Evolutionary conservation across 2,888 invertebrate species (phyloP).

Genomic region (Augiades crinisus): DNA sequence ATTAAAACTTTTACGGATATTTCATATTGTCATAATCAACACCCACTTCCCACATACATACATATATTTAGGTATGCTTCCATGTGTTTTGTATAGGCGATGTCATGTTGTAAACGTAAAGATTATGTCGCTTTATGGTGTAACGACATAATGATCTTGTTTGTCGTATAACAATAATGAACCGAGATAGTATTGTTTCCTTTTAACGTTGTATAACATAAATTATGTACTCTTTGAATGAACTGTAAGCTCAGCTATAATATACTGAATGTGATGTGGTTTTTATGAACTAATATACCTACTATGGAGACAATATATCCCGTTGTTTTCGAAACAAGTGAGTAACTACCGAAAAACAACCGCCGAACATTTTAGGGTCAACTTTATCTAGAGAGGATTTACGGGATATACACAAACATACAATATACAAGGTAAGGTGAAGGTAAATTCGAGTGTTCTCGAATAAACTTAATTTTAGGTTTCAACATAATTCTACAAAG

Average conservation of each 20-base stretch:
- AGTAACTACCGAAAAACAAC: background rate
- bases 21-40: too few relatives aligned
- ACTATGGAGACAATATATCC: too few relatives aligned
- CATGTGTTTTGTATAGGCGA: too few relatives aligned
- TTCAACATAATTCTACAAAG: too few relatives aligned
- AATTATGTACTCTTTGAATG: background rate
- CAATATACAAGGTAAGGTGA: background rate
- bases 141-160: background rate
- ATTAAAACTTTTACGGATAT: too few relatives aligned
- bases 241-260: too few relatives aligned
- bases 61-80: background rate
- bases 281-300: too few relatives aligned
- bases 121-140: slow-evolving; percentile 4
- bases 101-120: slow-evolving; percentile 10
- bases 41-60: background rate
- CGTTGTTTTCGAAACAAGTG: too few relatives aligned
- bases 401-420: too few relatives aligned
- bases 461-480: too few relatives aligned
- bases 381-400: background rate
- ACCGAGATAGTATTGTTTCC: background rate
- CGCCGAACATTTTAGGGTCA: background rate
- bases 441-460: slow-evolving; percentile 8
- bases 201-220: background rate
- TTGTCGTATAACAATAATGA: background rate
- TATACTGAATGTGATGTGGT: background rate